These are phyloP conservation scores for Sinocyclocheilus grahami DNA, from an alignment of 2,113 vertebrate genomes.

Conservation along the genomic window DNA sequence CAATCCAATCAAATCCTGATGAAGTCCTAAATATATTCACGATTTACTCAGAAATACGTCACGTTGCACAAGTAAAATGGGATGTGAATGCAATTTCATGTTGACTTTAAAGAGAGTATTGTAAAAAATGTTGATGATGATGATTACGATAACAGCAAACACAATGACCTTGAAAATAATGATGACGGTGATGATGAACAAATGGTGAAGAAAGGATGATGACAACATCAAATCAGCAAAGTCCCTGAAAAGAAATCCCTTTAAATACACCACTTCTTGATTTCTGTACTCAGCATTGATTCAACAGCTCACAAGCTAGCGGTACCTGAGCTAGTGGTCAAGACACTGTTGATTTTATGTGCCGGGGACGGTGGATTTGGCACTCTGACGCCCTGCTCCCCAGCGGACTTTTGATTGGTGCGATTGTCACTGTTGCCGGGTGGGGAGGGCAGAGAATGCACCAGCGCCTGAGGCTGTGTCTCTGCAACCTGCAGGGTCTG, in stretches of 20 bases:
- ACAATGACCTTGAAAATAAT: conserved; percentile 44
- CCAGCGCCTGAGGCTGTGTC: conserved; percentile 60
- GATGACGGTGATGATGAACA: conserved; percentile 36
- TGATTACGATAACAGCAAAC: conserved; percentile 34
- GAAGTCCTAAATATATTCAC: neutral
- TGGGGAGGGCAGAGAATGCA: conserved; percentile 71
- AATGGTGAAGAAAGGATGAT: conserved; percentile 1
- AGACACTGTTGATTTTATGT: conserved; percentile 67
- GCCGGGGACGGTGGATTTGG: conserved; percentile 59
- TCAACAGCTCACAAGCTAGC: neutral
- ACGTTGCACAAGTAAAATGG: neutral
- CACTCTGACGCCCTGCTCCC: conserved; percentile 65
- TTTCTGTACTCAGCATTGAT: neutral
- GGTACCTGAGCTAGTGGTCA: conserved; percentile 79
- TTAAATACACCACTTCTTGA: conserved; percentile 40
- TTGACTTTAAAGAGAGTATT: neutral
- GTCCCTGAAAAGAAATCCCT: conserved; percentile 41
- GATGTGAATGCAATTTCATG: neutral
- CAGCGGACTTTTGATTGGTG: conserved; percentile 68
- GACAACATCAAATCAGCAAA: conserved; percentile 27
- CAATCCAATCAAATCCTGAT: neutral
- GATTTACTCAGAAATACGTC: neutral
- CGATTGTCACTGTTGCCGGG: conserved; percentile 72
- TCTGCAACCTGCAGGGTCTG: conserved; percentile 67
- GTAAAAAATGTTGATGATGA: conserved; percentile 2